Evolutionary conservation across 1,140 invertebrate genomes (phyloP).

Genomic region (Drosophila navojoa): DNA sequence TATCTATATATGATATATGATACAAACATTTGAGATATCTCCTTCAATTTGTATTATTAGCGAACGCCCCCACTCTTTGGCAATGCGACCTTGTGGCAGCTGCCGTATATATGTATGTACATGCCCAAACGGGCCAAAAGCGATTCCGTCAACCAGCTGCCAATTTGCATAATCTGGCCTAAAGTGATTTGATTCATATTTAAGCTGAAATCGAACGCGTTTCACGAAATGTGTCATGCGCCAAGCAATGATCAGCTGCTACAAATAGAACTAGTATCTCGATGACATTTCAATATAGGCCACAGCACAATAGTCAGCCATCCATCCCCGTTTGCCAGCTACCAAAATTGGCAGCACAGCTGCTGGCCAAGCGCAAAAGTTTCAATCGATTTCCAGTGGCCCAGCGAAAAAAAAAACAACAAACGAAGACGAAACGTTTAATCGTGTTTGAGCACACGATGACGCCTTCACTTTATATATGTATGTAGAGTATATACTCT

Average conservation of each 20-base stretch:
- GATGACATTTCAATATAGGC: conserved; percentile 43
- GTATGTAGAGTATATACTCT: not conserved
- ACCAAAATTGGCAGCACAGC: conserved; percentile 54
- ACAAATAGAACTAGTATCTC: conserved; percentile 4
- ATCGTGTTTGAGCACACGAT: conserved; percentile 6
- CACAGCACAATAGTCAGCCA: conserved; percentile 13
- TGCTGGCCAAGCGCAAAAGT: conserved; percentile 11
- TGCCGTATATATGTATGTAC: conserved; percentile 33
- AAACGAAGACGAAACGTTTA: not conserved
- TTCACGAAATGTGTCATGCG: conserved; percentile 58
- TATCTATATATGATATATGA: too few species aligned
- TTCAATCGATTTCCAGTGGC: conserved; percentile 21
- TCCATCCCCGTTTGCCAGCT: conserved; percentile 2
- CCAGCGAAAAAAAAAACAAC: too few species aligned
- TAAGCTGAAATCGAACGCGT: conserved; percentile 59
- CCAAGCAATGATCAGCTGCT: conserved; percentile 24
- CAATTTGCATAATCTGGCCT: conserved; percentile 68
- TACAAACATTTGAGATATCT: not conserved
- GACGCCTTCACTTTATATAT: not conserved
- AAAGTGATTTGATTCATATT: conserved; percentile 58
- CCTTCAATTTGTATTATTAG: not conserved
- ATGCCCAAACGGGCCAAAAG: conserved; percentile 23
- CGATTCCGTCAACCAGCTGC: conserved; percentile 40
- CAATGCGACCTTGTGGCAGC: conserved; percentile 20
- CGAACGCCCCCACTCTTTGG: not conserved